phyloP scores from a whole-genome alignment of 2,888 invertebrate species.

The Acanthoscelides obtectus region DNA sequence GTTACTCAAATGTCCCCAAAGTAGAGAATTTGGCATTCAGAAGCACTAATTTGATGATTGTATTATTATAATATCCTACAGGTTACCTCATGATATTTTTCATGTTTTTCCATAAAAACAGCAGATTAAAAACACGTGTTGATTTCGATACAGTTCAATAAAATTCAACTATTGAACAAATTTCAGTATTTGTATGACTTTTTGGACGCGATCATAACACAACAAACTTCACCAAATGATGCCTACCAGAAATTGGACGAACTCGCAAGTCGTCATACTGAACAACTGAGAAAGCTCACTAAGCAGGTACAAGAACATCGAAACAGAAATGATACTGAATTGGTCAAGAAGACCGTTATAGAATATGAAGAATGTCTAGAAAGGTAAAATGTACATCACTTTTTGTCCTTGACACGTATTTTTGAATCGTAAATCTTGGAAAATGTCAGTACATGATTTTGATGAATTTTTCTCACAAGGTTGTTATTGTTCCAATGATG shows the following conservation, averaged over 20 bases:
- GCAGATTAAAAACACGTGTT: no score
- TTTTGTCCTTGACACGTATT: not conserved
- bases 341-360: constrained; percentile 78
- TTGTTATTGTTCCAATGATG: not conserved
- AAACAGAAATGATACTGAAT: constrained; percentile 76
- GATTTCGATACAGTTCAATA: no score
- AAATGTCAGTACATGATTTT: no score
- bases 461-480: no score
- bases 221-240: constrained; percentile 94
- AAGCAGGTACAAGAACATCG: constrained; percentile 93
- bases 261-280: constrained; percentile 85
- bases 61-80: no score
- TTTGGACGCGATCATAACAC: constrained; percentile 92
- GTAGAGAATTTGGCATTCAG: no score
- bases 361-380: constrained; percentile 47
- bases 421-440: no score
- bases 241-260: constrained; percentile 95
- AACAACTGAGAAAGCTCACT: constrained; percentile 82
- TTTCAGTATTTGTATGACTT: constrained; percentile 86
- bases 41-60: no score
- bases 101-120: no score
- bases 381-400: constrained; percentile 23
- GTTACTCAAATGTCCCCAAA: no score
- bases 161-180: no score
- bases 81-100: no score